Evolutionary conservation across 1,140 invertebrate genomes (phyloP).

Genomic region (Papilio dardanus): DNA sequence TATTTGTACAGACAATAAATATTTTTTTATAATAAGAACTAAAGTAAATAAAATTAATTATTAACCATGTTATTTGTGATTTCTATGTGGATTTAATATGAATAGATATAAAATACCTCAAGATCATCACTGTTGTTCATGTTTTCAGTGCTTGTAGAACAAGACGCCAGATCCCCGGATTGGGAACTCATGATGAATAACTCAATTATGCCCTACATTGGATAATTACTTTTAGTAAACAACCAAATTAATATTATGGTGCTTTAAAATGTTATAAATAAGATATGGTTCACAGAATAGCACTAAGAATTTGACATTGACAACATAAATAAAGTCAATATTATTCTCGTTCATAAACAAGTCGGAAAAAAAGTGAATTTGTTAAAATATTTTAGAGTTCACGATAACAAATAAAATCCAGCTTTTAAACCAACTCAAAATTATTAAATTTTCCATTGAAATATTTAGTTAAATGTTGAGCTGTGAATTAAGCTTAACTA

Average conservation of each 20-base stretch:
- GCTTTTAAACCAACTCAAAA: too few relatives aligned
- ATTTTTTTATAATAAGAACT: background rate
- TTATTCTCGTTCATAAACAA: too few relatives aligned
- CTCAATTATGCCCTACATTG: background rate
- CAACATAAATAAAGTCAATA: too few relatives aligned
- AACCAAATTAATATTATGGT: background rate
- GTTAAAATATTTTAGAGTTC: too few relatives aligned
- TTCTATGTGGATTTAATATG: background rate
- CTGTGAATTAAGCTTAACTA: too few relatives aligned
- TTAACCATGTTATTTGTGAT: background rate
- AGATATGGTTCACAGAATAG: background rate
- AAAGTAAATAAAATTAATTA: background rate
- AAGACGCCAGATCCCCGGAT: constrained; percentile 46
- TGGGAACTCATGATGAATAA: constrained; percentile 50
- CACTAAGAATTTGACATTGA: constrained; percentile 1
- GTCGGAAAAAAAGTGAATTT: too few relatives aligned
- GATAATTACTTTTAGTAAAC: background rate
- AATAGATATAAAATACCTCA: constrained; percentile 46
- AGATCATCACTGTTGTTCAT: constrained; percentile 52
- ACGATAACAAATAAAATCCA: too few relatives aligned
- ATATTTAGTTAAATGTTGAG: too few relatives aligned
- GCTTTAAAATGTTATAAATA: background rate
- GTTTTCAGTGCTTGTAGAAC: constrained; percentile 44
- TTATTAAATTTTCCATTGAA: too few relatives aligned
- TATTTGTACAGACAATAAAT: background rate